Evolutionary conservation across 1,140 invertebrate species (phyloP).

Genomic region (Pseudomyrmex cubaensis): DNA sequence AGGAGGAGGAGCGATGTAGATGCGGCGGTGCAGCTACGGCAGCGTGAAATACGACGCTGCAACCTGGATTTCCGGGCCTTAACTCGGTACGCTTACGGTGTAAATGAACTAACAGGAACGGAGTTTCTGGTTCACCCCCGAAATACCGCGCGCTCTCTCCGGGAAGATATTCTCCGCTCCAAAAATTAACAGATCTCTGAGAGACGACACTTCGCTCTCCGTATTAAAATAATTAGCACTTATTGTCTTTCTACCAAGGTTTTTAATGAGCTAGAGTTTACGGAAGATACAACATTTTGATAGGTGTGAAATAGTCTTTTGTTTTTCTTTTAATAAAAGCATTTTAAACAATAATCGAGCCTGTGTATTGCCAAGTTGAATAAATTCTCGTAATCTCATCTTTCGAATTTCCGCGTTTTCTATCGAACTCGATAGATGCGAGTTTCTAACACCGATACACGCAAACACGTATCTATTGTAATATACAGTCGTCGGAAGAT

Average conservation of each 20-base stretch:
- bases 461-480: conserved; percentile 6
- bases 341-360: too few species aligned
- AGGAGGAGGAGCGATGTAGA: conserved; percentile 38
- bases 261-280: neutral
- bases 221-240: conserved; percentile 6
- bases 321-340: neutral
- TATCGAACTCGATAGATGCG: neutral
- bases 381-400: neutral
- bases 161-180: conserved; percentile 16
- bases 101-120: conserved; percentile 57
- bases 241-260: too few species aligned
- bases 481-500: conserved; percentile 5
- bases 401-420: conserved; percentile 15
- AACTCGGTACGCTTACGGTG: conserved; percentile 57
- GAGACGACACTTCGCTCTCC: conserved; percentile 21
- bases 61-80: conserved; percentile 60
- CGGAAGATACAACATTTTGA: neutral
- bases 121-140: conserved; percentile 52
- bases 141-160: conserved; percentile 19
- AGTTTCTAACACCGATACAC: neutral
- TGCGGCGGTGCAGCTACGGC: conserved; percentile 36
- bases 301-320: neutral
- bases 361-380: too few species aligned
- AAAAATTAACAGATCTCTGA: conserved; percentile 42
- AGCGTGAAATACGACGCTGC: conserved; percentile 59